Base-by-base conservation (phyloP, 2,113 vertebrate genomes). In the Pomatorhinus ruficollis region DNA sequence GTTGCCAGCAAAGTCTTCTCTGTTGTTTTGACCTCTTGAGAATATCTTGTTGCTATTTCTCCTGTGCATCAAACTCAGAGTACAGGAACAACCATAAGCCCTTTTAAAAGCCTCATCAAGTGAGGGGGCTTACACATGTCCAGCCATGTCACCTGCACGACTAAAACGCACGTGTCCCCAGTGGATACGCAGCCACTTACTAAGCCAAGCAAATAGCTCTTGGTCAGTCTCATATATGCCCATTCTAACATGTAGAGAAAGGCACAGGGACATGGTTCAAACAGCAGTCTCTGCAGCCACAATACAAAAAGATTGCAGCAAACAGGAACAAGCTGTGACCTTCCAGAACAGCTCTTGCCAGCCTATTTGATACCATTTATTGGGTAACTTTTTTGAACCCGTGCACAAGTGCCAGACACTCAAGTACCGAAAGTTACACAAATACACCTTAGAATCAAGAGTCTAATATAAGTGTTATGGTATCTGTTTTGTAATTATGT, bases 341-440 rank as follows among this genome's bases (percentile, higher is more conserved):
- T 84, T 81, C 21, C 40, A 56, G 11, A 84, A 84, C 31, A 84
- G 40, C 57, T 76, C 3, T 87, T 49, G 19, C 22, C 20, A 72
- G 27, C 11, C 27, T 35, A 19, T 61, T 79, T 60, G 49, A 25
- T 68, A 69, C 3, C 0, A 0, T 4, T 54, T 44, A 40, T 4
- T 71, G 11, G 30, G 15, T 59, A 28, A 66, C 20, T 49, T 50
- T 83, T 81, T 13, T 21, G 35, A 66, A 59, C 9, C 22, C 23
- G 15, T 25, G 33, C 27, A 47, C 33, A 75, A 39, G 27, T 44
- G 42, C 35, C 65, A 89, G 31, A 78, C 22, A 28, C 16, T 87
- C 30, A 52, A 49, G 19, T 66, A 71, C 12, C 33, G 1, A 68
- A 12, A 6, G 50, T 3, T 15, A 7, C 9, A 35, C 9, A 89